Evolutionary conservation across 2,888 invertebrate genomes (phyloP).

Genomic region (Drosophila stalkeri): DNA sequence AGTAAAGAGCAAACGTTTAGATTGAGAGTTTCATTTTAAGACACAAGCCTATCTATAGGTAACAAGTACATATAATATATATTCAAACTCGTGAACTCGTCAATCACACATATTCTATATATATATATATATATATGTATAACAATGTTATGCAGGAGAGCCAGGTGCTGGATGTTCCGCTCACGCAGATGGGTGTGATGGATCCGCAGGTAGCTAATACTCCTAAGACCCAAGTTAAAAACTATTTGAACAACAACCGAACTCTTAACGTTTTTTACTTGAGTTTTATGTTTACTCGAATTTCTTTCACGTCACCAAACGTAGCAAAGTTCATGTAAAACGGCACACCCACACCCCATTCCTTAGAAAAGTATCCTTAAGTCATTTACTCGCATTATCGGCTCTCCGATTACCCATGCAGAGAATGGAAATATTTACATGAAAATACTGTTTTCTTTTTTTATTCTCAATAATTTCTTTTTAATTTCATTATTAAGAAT

Average conservation of each 20-base stretch:
- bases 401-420: slow-evolving; percentile 25
- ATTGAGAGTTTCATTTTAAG: slow-evolving; percentile 5
- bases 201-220: slow-evolving; percentile 91
- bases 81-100: slow-evolving; percentile 48
- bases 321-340: slow-evolving; percentile 57
- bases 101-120: slow-evolving; percentile 51
- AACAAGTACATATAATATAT: slow-evolving; percentile 32
- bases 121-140: slow-evolving; percentile 38
- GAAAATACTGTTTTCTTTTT: background rate
- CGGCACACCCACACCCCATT: slow-evolving; percentile 37
- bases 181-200: slow-evolving; percentile 96
- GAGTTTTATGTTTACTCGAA: slow-evolving; percentile 60
- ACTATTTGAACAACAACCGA: slow-evolving; percentile 45
- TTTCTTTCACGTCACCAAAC: slow-evolving; percentile 54
- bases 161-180: slow-evolving; percentile 95
- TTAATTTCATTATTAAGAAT: background rate
- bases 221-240: slow-evolving; percentile 51
- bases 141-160: slow-evolving; percentile 87
- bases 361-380: slow-evolving; percentile 12
- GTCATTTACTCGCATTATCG: slow-evolving; percentile 19
- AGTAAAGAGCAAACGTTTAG: slow-evolving; percentile 20
- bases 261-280: slow-evolving; percentile 60
- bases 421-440: slow-evolving; percentile 4
- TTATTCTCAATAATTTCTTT: background rate
- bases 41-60: slow-evolving; percentile 34